Base-by-base conservation (phyloP, 2,888 invertebrate genomes). In the Agonopterix arenella region DNA sequence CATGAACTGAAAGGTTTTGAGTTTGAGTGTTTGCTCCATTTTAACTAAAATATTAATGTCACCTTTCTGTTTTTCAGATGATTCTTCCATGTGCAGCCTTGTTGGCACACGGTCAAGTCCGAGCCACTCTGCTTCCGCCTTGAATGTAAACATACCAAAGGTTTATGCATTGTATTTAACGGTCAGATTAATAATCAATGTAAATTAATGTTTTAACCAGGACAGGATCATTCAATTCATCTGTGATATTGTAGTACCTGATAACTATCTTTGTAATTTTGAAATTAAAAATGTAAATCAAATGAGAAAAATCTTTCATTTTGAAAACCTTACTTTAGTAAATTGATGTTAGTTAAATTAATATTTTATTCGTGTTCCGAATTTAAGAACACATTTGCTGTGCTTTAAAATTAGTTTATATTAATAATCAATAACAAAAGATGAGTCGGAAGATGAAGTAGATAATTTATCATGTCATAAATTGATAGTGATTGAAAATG, bases 21-120 rank as follows among this genome's bases (percentile, higher is more conserved):
- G 82, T 89, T 84, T 88, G 84, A 70, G 85, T 85, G 82, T 86
- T 81, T 86, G 73, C 49, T 64, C 60, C 64, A 58, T 61, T 62
- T 67, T 63, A 67, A 69, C 61, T 43, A 55, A 58, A 62, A 68
- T 76, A 73, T 67, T 83, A 72, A 85, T 62, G 66, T 85, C 73
- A 89, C 89, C 89, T 85, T 88, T 90, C 78, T 89, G 84, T 76
- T 88, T 90, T 89, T 83, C 89, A 88, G 89, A 82, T 84, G 84
- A 72, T 70, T 89, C 86, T 71, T 82, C 89, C 80, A 84, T 84
- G 69, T 89, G 90, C 78, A 92, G 88, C 76, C 92, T 88, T 71
- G 91, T 92, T 70, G 92, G 92, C 73, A 92, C 91, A 78, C 92
- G 90, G 82, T 92, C 92, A 76, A 92, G 90, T 67, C 92, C 92